These are phyloP conservation scores for Danio kyathit DNA, from an alignment of 2,797 vertebrate species.

Conservation along the genomic window DNA sequence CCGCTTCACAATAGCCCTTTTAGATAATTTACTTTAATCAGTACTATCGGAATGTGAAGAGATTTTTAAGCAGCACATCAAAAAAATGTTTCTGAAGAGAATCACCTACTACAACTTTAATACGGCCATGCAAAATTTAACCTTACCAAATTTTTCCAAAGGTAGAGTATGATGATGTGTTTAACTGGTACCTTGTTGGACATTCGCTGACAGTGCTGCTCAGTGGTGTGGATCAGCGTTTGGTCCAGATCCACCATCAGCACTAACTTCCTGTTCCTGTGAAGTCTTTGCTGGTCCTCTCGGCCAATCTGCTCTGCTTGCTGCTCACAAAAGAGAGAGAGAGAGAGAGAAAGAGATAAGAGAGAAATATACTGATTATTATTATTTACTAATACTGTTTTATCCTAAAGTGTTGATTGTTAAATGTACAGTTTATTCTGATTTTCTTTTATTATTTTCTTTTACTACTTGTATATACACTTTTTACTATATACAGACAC, in stretches of 20 bases:
- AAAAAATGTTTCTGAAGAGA: no score
- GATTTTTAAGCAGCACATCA: no score
- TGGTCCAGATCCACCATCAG: conserved; percentile 99
- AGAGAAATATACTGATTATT: neutral
- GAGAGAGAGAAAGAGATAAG: conserved; percentile 3
- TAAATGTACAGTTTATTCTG: no score
- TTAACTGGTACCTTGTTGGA: conserved; percentile 86
- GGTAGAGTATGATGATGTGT: neutral
- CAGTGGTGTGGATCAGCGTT: conserved; percentile 97
- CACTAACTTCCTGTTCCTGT: conserved; percentile 92
- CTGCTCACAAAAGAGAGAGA: conserved; percentile 70
- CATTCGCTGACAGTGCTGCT: conserved; percentile 93
- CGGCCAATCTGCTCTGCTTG: conserved; percentile 94
- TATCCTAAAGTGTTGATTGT: no score
- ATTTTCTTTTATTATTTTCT: no score
- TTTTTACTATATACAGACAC: no score
- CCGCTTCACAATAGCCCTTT: no score
- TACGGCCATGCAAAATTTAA: neutral
- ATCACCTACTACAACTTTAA: no score
- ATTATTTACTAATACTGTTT: no score
- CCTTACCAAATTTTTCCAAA: neutral
- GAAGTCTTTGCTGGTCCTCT: conserved; percentile 95
- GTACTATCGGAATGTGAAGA: no score
- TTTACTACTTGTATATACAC: no score
- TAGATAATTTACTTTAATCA: no score